Evolutionary conservation across 2,888 invertebrate species (phyloP).

Genomic region (Cryptus viduatorius): DNA sequence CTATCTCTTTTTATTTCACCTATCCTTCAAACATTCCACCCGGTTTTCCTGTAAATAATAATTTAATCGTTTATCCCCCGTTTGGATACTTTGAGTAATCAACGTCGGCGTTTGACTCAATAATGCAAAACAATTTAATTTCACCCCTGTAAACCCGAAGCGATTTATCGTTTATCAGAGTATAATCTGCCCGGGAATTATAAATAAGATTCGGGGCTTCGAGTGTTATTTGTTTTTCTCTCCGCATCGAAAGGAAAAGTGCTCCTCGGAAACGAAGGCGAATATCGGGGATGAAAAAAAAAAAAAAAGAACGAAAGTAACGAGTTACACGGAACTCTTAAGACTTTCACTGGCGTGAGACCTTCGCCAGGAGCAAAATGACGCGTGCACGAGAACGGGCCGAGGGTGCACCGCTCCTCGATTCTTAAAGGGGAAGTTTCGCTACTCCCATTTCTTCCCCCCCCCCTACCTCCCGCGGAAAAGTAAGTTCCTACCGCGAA

Average conservation of each 20-base stretch:
- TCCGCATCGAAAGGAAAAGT: conserved; percentile 67
- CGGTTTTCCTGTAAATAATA: background rate
- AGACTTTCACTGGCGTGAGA: conserved; percentile 71
- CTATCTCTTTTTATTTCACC: background rate
- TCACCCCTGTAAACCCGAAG: background rate
- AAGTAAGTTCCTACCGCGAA: conserved; percentile 79
- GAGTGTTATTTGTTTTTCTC: conserved; percentile 51
- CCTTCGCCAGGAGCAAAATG: conserved; percentile 67
- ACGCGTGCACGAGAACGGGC: conserved; percentile 56
- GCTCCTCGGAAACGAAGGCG: conserved; percentile 65
- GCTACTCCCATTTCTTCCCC: conserved; percentile 66
- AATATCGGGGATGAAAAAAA: conserved; percentile 29
- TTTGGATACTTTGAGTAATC: background rate
- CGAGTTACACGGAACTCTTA: conserved; percentile 71
- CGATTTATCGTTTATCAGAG: background rate
- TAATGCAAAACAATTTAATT: background rate
- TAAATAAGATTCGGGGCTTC: conserved; percentile 7
- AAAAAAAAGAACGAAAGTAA: conserved; percentile 66
- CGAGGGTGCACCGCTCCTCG: conserved; percentile 62
- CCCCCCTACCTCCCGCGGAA: conserved; percentile 61
- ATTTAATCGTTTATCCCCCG: background rate
- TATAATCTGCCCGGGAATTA: background rate
- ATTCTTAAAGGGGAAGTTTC: conserved; percentile 84
- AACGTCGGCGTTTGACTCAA: background rate
- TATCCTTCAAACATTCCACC: background rate